Base-by-base conservation (phyloP, 2,113 vertebrate genomes). In the Tachysurus fulvidraco region DNA sequence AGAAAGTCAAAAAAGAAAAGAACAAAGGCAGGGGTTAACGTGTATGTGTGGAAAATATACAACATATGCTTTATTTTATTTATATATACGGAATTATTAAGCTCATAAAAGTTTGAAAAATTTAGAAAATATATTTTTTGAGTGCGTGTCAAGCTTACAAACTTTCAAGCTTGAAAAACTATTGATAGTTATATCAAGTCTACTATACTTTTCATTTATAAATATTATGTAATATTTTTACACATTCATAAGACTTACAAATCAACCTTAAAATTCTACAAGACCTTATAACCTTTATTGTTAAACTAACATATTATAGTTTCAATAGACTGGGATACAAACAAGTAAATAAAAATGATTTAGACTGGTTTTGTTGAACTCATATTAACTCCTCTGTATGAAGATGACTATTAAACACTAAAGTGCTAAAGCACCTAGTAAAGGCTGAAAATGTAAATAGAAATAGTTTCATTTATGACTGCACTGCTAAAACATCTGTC, bases 1-100 rank as follows among this genome's bases (percentile, higher is more conserved):
- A 77, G 80, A 85, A 81, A 80, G 44, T 54, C 50, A 81, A 59
- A 65, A 81, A 76, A 55, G 19, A 77, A 81, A 83, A 30, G 10
- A 82, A 81, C 5, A 23, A 9, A 79, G 76, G 17, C 16, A 55
- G 17, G 76, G 52, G 52, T 78, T 55, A 78, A 30, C 4, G 8
- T 78, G 76, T 52, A 23, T 67, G n/a, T 8, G 64, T 1, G 6
- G 8, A 62, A 67, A 46, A 50, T 2, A 65, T 6, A 46, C 12
- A 16, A 19, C n/a, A 1, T 23, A 23, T 74, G 3, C 25, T 74
- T 76, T 52, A 25, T 50, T 44, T 23, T 8, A 74, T 46, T 46
- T 46, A 74, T 44, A 74, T 46, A 14, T 23, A 74, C 16, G 65
- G 28, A 69, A 69, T 36, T 69, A 69, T 36, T 69, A 16, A 16